These are phyloP conservation scores for Syngnathus rostellatus DNA, from an alignment of 2,797 vertebrate genomes.

Conservation along the genomic window DNA sequence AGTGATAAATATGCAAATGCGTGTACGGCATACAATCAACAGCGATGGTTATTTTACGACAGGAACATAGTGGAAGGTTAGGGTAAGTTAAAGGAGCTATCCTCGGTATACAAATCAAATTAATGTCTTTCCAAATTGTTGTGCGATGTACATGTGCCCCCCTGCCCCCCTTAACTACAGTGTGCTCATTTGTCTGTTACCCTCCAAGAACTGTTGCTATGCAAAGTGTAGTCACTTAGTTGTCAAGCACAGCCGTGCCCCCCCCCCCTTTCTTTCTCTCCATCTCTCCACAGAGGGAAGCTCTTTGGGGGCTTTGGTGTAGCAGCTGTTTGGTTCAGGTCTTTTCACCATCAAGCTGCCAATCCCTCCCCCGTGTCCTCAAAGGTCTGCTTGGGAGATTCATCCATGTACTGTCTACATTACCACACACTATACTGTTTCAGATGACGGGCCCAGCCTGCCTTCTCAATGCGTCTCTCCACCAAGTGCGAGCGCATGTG, in stretches of 20 bases:
- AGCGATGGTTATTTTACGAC: neutral
- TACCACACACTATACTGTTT: conserved; percentile 62
- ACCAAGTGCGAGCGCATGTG: conserved; percentile 53
- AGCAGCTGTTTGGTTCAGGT: conserved; percentile 69
- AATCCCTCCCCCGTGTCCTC: conserved; percentile 54
- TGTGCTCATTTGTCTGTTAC: conserved; percentile 41
- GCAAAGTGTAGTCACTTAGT: conserved; percentile 64
- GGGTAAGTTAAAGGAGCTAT: neutral
- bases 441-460: conserved; percentile 54
- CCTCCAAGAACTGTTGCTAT: conserved; percentile 70
- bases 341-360: conserved; percentile 65
- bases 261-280: conserved; percentile 33
- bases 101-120: neutral
- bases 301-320: conserved; percentile 62
- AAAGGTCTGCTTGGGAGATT: conserved; percentile 52
- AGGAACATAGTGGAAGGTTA: neutral
- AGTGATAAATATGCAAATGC: neutral
- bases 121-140: neutral
- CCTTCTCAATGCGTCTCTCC: conserved; percentile 42
- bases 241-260: conserved; percentile 62
- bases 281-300: conserved; percentile 58
- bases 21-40: neutral
- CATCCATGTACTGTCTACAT: conserved; percentile 64
- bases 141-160: neutral
- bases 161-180: conserved; percentile 24